phyloP scores from a whole-genome alignment of 2,797 vertebrate species.

The Hypotaenidia philippensis region DNA sequence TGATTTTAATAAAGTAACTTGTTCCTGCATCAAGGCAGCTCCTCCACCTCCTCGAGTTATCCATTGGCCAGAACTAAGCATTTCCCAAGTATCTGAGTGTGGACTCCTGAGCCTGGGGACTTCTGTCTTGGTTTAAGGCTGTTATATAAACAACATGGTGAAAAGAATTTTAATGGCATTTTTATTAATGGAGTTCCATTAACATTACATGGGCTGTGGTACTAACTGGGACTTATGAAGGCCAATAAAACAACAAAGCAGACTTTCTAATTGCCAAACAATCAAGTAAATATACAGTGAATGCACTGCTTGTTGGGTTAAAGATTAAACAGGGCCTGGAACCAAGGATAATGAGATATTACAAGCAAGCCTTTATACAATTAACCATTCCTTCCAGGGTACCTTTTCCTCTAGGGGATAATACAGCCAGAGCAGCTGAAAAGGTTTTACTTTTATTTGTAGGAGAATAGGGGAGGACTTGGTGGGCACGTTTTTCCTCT shows the following conservation, averaged over 20 bases:
- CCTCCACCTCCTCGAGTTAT: neutral
- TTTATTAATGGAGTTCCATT: conserved; percentile 80
- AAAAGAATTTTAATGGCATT: conserved; percentile 83
- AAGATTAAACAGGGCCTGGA: conserved; percentile 79
- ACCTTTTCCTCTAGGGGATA: conserved; percentile 64
- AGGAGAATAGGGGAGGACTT: neutral
- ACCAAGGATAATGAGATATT: conserved; percentile 74
- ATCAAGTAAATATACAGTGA: conserved; percentile 73
- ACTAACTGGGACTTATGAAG: conserved; percentile 67
- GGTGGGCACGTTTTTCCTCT: conserved; percentile 3
- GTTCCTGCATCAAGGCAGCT: neutral
- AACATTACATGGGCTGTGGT: conserved; percentile 69
- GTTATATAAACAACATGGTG: conserved; percentile 71
- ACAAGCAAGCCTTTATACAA: conserved; percentile 60
- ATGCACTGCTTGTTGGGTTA: conserved; percentile 72
- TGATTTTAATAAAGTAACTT: conserved; percentile 3
- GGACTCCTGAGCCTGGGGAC: conserved; percentile 19
- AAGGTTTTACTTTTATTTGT: conserved; percentile 53
- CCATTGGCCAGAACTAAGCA: neutral
- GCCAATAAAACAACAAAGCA: conserved; percentile 73
- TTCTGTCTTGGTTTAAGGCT: conserved; percentile 43
- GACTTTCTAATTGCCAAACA: conserved; percentile 74
- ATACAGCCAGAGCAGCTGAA: conserved; percentile 48
- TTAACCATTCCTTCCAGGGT: conserved; percentile 68
- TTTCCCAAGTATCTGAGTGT: neutral